A percentile compares a stretch with the other conserved stretches of the same genome.
phyloP scores from a whole-genome alignment of 2,113 vertebrate species.

The Aptenodytes patagonicus region DNA sequence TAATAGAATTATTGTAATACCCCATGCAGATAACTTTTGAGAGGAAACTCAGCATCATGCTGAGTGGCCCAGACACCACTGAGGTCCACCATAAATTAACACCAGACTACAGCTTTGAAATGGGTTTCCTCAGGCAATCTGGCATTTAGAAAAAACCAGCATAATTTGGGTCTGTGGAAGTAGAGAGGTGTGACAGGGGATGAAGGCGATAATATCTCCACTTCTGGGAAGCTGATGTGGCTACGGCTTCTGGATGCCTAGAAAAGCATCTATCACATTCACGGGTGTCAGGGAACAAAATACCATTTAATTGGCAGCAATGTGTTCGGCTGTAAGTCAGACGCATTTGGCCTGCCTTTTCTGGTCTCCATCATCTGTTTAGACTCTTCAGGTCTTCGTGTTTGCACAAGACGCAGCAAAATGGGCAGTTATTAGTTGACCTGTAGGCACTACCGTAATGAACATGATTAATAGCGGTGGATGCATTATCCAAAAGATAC shows the following conservation, averaged over 20 bases:
- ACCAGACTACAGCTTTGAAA: background rate
- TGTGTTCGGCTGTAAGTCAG: background rate
- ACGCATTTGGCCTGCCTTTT: background rate
- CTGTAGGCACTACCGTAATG: background rate
- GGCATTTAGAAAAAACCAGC: background rate
- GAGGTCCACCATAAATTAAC: background rate
- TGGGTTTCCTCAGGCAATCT: background rate
- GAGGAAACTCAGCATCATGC: background rate
- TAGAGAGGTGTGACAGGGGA: background rate
- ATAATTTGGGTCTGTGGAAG: background rate
- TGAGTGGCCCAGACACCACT: background rate
- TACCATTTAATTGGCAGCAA: background rate
- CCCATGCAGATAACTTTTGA: background rate
- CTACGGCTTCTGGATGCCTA: background rate
- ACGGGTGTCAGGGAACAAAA: background rate
- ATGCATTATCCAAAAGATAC: background rate
- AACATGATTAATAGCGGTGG: background rate
- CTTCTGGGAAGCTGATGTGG: background rate
- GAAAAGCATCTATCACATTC: background rate
- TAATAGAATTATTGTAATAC: background rate
- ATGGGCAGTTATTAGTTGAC: background rate
- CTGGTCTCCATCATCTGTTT: background rate
- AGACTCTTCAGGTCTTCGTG: background rate
- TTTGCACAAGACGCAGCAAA: conserved; percentile 1
- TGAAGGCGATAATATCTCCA: background rate